Conservation (phyloP, 2,888 invertebrate genomes). For the Petrolisthes manimaculis region DNA sequence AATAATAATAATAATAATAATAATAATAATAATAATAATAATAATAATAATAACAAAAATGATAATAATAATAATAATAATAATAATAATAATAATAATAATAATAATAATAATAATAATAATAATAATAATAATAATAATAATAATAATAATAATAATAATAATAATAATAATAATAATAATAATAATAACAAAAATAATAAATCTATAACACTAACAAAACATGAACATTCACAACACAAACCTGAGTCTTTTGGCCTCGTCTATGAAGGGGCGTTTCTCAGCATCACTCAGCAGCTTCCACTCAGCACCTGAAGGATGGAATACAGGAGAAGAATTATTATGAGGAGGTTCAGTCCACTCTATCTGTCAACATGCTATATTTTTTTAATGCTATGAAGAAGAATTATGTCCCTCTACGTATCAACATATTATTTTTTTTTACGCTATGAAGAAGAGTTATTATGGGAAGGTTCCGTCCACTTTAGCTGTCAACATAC, state of each 20-base stretch:
- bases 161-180: constrained; percentile 13
- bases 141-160: constrained; percentile 28
- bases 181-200: constrained; percentile 17
- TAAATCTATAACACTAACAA: not conserved
- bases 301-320: constrained; percentile 62
- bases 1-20: not conserved
- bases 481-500: too few species aligned
- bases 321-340: too few species aligned
- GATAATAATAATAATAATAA: not conserved
- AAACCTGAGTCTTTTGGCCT: constrained; percentile 65
- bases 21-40: not conserved
- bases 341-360: too few species aligned
- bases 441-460: too few species aligned
- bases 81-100: constrained; percentile 24
- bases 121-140: constrained; percentile 25
- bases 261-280: constrained; percentile 66
- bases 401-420: too few species aligned
- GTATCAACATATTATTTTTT: too few species aligned
- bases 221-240: constrained; percentile 19
- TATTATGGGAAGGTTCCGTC: too few species aligned
- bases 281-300: constrained; percentile 65
- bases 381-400: too few species aligned
- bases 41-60: not conserved
- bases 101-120: constrained; percentile 18
- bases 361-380: too few species aligned